These are phyloP conservation scores for Gymnobelideus leadbeateri DNA, from an alignment of 2,113 vertebrate genomes.

Conservation along the genomic window DNA sequence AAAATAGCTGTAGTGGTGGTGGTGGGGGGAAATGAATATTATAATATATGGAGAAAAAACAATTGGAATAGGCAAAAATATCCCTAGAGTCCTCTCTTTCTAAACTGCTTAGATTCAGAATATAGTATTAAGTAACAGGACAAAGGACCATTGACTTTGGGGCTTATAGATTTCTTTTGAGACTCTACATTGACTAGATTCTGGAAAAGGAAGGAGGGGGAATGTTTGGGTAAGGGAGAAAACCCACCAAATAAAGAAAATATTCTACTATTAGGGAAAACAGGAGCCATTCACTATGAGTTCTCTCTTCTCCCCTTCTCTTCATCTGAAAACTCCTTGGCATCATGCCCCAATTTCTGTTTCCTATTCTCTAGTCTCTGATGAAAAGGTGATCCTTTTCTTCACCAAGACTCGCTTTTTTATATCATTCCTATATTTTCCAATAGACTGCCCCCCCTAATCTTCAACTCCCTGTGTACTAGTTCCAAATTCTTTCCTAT, in stretches of 20 bases:
- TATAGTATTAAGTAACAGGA: not conserved
- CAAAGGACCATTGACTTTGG: not conserved
- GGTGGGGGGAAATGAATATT: not conserved
- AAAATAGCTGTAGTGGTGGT: not conserved
- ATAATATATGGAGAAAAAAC: not conserved
- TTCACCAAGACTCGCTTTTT: not conserved
- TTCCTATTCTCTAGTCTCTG: not conserved
- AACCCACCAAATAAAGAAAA: not conserved
- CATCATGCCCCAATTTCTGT: not conserved
- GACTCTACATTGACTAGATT: not conserved
- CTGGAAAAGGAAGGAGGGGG: not conserved
- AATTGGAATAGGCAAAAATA: not conserved
- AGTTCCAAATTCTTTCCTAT: not conserved
- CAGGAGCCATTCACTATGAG: not conserved
- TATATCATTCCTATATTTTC: not conserved
- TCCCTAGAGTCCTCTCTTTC: not conserved
- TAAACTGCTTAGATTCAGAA: not conserved
- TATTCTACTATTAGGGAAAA: not conserved
- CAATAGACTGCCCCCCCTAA: not conserved
- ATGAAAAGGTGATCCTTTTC: not conserved
- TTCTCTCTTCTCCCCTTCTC: not conserved
- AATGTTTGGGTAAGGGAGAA: not conserved
- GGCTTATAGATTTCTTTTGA: not conserved
- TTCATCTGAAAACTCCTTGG: not conserved
- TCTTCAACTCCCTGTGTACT: not conserved